phyloP scores from a whole-genome alignment of 2,888 invertebrate species.

The Anaspis maculata region DNA sequence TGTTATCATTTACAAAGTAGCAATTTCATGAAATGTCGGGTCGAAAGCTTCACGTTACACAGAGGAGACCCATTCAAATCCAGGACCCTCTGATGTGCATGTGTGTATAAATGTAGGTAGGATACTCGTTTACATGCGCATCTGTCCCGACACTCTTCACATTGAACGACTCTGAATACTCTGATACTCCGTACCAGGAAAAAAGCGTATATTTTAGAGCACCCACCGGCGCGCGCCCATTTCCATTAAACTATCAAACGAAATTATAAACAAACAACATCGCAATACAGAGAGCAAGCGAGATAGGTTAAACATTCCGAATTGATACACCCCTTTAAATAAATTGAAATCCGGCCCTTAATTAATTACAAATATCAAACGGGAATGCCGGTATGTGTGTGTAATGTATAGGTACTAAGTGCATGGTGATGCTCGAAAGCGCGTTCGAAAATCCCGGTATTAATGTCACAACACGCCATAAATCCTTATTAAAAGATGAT shows the following conservation, averaged over 20 bases:
- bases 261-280: neutral
- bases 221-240: conserved; percentile 2
- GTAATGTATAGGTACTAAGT: too few species aligned
- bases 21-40: conserved; percentile 34
- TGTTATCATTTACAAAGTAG: conserved; percentile 37
- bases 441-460: conserved; percentile 29
- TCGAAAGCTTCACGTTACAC: conserved; percentile 24
- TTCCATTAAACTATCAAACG: conserved; percentile 1
- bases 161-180: too few species aligned
- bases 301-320: too few species aligned
- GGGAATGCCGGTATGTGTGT: too few species aligned
- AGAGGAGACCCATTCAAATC: conserved; percentile 17
- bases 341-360: conserved; percentile 2
- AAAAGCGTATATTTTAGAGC: too few species aligned
- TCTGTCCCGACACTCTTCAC: too few species aligned
- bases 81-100: conserved; percentile 12
- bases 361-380: conserved; percentile 10
- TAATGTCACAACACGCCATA: conserved; percentile 39
- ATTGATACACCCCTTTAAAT: too few species aligned
- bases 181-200: too few species aligned
- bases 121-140: conserved; percentile 5
- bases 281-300: neutral
- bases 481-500: conserved; percentile 38
- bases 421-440: conserved; percentile 4
- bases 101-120: too few species aligned